Conservation (phyloP, 2,797 vertebrate genomes). For the Danio aesculapii region DNA sequence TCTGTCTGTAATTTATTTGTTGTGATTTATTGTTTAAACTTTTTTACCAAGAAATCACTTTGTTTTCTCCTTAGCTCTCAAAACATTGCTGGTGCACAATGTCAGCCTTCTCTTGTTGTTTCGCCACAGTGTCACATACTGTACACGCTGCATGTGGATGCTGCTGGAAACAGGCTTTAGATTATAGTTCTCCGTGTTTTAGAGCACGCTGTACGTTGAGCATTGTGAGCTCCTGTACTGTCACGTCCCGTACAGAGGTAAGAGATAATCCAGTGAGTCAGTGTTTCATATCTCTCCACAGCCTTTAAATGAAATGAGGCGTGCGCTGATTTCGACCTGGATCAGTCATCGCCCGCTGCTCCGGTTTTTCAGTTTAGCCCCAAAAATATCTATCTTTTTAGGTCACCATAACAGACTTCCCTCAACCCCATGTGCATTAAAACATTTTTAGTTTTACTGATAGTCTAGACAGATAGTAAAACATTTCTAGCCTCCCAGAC, state of each 20-base stretch:
- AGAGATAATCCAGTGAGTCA: slow-evolving; percentile 14
- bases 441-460: slow-evolving; percentile 35
- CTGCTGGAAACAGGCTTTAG: neutral
- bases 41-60: neutral
- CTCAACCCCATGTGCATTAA: neutral
- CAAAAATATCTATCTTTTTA: slow-evolving; percentile 34
- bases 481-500: slow-evolving; percentile 17
- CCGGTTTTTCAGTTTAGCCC: slow-evolving; percentile 10
- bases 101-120: neutral
- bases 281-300: slow-evolving; percentile 1
- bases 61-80: neutral
- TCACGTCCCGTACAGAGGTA: slow-evolving; percentile 3
- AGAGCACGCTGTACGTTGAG: neutral
- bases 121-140: neutral
- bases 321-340: neutral
- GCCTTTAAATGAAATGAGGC: neutral
- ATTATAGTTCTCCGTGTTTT: neutral
- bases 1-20: no score
- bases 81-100: neutral
- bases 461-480: slow-evolving; percentile 55
- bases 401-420: neutral
- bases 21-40: no score
- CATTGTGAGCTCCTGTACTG: slow-evolving; percentile 7
- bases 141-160: neutral
- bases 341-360: slow-evolving; percentile 9